Evolutionary conservation across 2,797 vertebrate species (phyloP), one percentile per base, ranked within the genome.

Genomic region (Glyptemys insculpta): DNA sequence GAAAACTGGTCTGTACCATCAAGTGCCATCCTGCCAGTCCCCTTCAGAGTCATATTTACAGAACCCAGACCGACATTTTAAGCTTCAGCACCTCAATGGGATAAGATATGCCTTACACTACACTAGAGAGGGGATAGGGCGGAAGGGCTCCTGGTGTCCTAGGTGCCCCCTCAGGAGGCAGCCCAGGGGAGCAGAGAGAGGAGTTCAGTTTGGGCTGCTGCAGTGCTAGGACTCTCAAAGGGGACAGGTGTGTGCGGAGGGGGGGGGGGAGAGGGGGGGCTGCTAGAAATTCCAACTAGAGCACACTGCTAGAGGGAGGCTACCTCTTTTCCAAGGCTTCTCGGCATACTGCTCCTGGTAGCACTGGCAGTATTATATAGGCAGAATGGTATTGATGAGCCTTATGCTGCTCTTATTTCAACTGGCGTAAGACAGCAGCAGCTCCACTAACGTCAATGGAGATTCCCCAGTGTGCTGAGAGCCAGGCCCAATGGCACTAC

Each of bases 1-100:
- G 88, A 85, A 93, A 94, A 91, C 91, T 96, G 92, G 91, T 89
- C 88, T 83, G 34, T 53, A n/a, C 86, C 90, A 3, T 89, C 83
- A 95, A 89, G 56, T 31, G 29, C 59, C 86, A 84, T 93, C 92
- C 95, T 86, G 88, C n/a, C 84, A 84, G 37, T 6, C 91, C 91
- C 82, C 47, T 6, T 31, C 83, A 92, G 78, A 96, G 89, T 91
- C 0, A 0, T 57, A 84, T 80, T 88, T 89, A 82, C 86, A 94
- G 65, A 76, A 31, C 78, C 79, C 78, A 89, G 1, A 2, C 82
- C 78, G 29, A 3, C 91, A 52, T 89, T 88, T 93, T 89, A 86
- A 62, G 59, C 31, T 15, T 62, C 3, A 62, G 12, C 81, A 79
- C 76, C 72, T 53, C 62, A 85, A 54, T 68, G 25, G 87, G 83